Conservation (phyloP, 2,113 vertebrate genomes). For the Ciconia boyciana region DNA sequence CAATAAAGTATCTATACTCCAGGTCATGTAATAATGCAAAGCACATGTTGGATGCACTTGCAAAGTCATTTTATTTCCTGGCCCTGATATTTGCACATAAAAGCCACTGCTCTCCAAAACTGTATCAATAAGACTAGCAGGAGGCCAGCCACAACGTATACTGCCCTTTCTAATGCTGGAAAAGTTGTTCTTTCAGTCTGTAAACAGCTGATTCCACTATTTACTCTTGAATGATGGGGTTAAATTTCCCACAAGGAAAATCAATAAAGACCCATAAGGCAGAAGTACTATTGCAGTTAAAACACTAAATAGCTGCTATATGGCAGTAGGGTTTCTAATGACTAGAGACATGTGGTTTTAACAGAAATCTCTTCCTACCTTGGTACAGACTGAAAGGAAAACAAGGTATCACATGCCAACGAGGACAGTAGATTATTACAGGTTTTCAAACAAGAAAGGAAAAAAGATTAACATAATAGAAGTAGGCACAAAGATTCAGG, state of each 20-base stretch:
- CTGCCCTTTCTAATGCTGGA: not conserved
- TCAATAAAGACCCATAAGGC: constrained; percentile 51
- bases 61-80: not conserved
- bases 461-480: not conserved
- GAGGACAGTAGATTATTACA: not conserved
- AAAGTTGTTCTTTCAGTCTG: not conserved
- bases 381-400: not conserved
- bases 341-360: not conserved
- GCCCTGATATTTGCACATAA: not conserved
- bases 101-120: not conserved
- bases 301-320: constrained; percentile 36
- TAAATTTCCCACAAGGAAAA: constrained; percentile 57
- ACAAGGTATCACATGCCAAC: not conserved
- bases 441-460: not conserved
- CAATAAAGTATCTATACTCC: not conserved
- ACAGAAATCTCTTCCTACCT: not conserved
- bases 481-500: not conserved
- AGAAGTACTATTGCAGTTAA: constrained; percentile 28
- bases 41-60: not conserved
- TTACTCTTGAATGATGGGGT: constrained; percentile 51
- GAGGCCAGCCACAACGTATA: not conserved
- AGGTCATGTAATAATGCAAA: fast-evolving
- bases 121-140: not conserved
- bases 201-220: constrained; percentile 28
- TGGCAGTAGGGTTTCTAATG: constrained; percentile 33